Percentiles rank a stretch among this genome's conserved stretches.
These are phyloP conservation scores for Hypothenemus hampei DNA, from an alignment of 1,140 invertebrate species.

Conservation along the genomic window DNA sequence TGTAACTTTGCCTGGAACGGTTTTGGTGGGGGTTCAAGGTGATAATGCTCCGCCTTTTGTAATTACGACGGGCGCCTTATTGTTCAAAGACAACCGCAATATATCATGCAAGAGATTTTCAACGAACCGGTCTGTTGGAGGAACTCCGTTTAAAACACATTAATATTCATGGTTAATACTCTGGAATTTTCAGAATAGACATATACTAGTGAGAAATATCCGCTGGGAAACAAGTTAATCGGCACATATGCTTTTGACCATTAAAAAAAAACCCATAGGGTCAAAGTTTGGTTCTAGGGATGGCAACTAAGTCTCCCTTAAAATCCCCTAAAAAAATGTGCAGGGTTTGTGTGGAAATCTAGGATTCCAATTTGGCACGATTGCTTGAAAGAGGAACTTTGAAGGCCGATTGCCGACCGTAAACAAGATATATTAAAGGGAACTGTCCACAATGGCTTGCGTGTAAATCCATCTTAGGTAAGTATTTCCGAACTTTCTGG, in stretches of 20 bases:
- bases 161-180: slow-evolving; percentile 5
- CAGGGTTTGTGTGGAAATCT: no score
- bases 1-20: slow-evolving; percentile 10
- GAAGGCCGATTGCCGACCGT: no score
- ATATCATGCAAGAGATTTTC: slow-evolving; percentile 2
- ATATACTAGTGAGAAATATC: not conserved
- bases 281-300: no score
- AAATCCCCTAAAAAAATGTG: no score
- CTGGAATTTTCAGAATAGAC: not conserved
- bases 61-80: slow-evolving; percentile 5
- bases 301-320: no score
- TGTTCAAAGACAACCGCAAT: slow-evolving; percentile 10
- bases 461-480: slow-evolving; percentile 21
- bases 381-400: no score
- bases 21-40: slow-evolving; percentile 10
- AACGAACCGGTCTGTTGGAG: no score
- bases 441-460: slow-evolving; percentile 18
- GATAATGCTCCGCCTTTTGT: slow-evolving; percentile 9
- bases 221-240: no score
- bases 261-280: no score
- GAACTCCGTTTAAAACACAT: slow-evolving; percentile 5
- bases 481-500: slow-evolving; percentile 15
- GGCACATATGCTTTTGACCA: no score
- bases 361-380: no score
- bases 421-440: slow-evolving; percentile 17